Conservation (phyloP, 2,888 invertebrate genomes). For the Oligia fasciuncula region DNA sequence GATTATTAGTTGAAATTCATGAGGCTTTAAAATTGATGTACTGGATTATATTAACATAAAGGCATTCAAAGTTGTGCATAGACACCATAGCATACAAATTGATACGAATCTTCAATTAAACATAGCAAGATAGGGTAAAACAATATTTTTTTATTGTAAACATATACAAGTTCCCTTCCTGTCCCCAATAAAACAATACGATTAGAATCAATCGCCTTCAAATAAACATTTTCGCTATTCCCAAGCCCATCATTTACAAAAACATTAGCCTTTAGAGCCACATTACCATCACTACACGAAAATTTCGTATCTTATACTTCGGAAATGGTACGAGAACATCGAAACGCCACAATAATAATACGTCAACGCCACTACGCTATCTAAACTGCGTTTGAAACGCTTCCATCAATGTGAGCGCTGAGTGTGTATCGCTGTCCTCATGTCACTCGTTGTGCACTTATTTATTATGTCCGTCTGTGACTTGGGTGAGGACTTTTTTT, state of each 20-base stretch:
- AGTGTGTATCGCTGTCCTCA: conserved; percentile 84
- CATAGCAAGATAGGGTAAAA: not conserved
- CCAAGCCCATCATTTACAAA: conserved; percentile 35
- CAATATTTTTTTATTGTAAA: conserved; percentile 2
- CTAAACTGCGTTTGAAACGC: conserved; percentile 89
- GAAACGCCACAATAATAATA: conserved; percentile 83
- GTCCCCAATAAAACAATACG: conserved; percentile 41
- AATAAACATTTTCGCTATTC: conserved; percentile 46
- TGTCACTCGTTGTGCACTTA: conserved; percentile 52
- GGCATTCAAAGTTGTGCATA: not conserved
- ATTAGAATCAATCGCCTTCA: conserved; percentile 42
- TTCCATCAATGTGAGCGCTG: conserved; percentile 87
- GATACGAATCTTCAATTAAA: not conserved
- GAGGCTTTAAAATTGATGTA: conserved; percentile 6
- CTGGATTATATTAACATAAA: not conserved
- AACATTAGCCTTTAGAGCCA: conserved; percentile 50
- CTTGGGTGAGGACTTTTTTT: conserved; percentile 43
- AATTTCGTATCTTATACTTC: conserved; percentile 63
- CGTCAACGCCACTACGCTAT: conserved; percentile 87
- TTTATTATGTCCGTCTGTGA: conserved; percentile 55
- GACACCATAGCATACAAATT: not conserved
- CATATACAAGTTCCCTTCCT: conserved; percentile 6
- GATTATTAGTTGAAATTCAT: conserved; percentile 18
- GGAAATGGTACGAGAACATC: conserved; percentile 60
- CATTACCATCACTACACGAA: conserved; percentile 60